phyloP scores from a whole-genome alignment of 2,888 invertebrate species.

The Hydraecia micacea region DNA sequence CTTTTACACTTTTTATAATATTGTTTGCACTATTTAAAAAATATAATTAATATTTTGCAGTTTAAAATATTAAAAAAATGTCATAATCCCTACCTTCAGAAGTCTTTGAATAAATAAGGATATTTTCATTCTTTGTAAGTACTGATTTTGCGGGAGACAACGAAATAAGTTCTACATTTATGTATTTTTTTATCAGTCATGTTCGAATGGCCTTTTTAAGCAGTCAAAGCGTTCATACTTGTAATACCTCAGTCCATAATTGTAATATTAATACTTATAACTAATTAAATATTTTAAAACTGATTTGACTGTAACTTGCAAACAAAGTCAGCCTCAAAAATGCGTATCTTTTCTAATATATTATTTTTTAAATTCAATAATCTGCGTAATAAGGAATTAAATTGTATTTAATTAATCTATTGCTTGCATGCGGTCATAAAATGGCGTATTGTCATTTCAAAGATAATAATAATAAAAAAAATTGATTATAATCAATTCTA shows the following conservation, averaged over 20 bases:
- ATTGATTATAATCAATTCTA: too few relatives aligned
- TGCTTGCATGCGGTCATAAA: neutral
- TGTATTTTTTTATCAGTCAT: neutral
- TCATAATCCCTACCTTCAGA: neutral
- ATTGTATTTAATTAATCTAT: conserved; percentile 7
- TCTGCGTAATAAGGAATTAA: conserved; percentile 12
- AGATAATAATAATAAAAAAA: neutral
- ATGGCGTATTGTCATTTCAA: conserved; percentile 28
- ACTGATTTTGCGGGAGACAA: neutral
- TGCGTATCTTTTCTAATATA: conserved; percentile 19
- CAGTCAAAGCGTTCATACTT: conserved; percentile 36
- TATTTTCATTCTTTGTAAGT: neutral
- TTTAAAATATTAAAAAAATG: too few relatives aligned
- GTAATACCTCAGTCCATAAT: conserved; percentile 61
- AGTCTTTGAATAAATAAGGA: neutral
- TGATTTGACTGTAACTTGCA: conserved; percentile 61
- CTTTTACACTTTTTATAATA: too few relatives aligned
- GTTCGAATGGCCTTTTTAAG: conserved; percentile 4
- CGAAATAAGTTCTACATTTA: neutral
- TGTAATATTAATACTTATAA: conserved; percentile 59
- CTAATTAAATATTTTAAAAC: conserved; percentile 66
- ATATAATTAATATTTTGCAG: too few relatives aligned
- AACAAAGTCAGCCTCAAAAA: conserved; percentile 64
- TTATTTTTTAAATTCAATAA: conserved; percentile 12
- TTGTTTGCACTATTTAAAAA: too few relatives aligned